These are phyloP conservation scores for western clawed frog (Xenopus tropicalis) DNA, from an alignment of 2,113 vertebrate genomes.

Conservation along the genomic window UCB_Xtro_10.0 CM004450.2:70427501-70428000, in stretches of 20 bases:
- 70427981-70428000: conserved; percentile 89
- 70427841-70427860: conserved; percentile 96
- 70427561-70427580: no score
- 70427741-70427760: conserved; percentile 49
- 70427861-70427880: conserved; percentile 95
- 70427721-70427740: conserved; percentile 74
- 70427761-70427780: conserved; percentile 63
- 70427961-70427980: conserved; percentile 89
- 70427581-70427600: no score
- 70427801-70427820: conserved; percentile 87
- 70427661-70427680: conserved; percentile 16
- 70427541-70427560: no score
- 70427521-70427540: no score
- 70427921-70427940: conserved; percentile 84
- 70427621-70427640: background rate
- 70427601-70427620: no score
- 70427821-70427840: conserved; percentile 85
- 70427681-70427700: conserved; percentile 25
- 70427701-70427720: background rate
- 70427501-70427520: no score
- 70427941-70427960: conserved; percentile 96
- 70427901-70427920: conserved; percentile 95
- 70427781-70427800: conserved; percentile 94
- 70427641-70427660: background rate
- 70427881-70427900: conserved; percentile 98